Evolutionary conservation across 1,140 invertebrate species (phyloP).

Genomic region (Neelides sp.): DNA sequence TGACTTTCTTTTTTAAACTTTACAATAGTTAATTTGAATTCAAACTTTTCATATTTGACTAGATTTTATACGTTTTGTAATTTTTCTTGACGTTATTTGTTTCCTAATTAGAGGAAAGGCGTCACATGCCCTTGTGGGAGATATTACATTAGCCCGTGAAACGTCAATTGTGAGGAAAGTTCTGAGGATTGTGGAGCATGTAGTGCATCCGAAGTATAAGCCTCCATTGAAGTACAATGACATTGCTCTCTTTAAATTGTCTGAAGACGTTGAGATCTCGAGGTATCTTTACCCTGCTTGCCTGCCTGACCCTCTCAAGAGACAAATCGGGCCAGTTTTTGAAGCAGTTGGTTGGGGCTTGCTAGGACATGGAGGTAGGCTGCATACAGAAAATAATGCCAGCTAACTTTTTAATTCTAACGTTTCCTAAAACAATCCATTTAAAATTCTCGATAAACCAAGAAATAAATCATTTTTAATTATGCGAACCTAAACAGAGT

Average conservation of each 20-base stretch:
- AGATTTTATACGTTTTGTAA: background rate
- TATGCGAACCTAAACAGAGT: slow-evolving; percentile 6
- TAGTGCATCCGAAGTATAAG: slow-evolving; percentile 21
- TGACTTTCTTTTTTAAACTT: too few species aligned
- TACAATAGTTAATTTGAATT: too few species aligned
- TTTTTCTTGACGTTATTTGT: background rate
- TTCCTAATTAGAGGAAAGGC: slow-evolving; percentile 19
- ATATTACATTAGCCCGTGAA: slow-evolving; percentile 14
- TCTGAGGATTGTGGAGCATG: slow-evolving; percentile 13
- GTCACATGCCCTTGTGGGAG: slow-evolving; percentile 16
- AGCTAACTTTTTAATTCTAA: background rate
- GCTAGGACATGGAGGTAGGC: slow-evolving; percentile 16
- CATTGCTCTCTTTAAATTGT: slow-evolving; percentile 23
- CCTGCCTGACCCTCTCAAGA: slow-evolving; percentile 7
- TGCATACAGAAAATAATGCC: background rate
- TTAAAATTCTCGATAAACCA: background rate
- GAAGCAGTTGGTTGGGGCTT: slow-evolving; percentile 21
- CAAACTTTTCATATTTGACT: too few species aligned
- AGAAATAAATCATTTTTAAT: background rate
- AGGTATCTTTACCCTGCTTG: slow-evolving; percentile 19
- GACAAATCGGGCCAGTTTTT: background rate
- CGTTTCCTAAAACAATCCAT: background rate
- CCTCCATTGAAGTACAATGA: slow-evolving; percentile 27
- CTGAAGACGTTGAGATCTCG: slow-evolving; percentile 6
- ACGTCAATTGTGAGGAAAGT: slow-evolving; percentile 13